Percentiles rank a stretch among this genome's conserved stretches.
Evolutionary conservation across 2,888 invertebrate species (phyloP).

Genomic region (Rhamnusium bicolor): DNA sequence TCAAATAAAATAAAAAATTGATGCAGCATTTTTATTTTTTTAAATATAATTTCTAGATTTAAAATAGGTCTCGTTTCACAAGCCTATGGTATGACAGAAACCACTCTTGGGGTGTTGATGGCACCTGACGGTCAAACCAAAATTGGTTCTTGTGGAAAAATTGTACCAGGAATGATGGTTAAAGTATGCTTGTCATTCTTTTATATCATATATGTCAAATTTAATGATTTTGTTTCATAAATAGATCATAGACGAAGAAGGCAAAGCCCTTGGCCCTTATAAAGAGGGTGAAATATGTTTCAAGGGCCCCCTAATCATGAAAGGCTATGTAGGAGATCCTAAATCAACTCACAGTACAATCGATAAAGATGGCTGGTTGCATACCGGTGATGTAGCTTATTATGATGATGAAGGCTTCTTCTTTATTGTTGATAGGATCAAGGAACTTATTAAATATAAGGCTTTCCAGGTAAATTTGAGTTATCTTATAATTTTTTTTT

Average conservation of each 20-base stretch:
- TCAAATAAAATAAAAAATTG: background rate
- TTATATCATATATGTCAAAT: background rate
- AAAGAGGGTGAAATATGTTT: constrained; percentile 89
- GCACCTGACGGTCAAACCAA: constrained; percentile 69
- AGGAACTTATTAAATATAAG: constrained; percentile 94
- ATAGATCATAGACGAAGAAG: constrained; percentile 77
- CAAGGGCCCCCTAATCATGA: constrained; percentile 80
- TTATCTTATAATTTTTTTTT: background rate
- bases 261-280: constrained; percentile 76
- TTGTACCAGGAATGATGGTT: constrained; percentile 79
- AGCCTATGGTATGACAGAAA: constrained; percentile 88
- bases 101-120: constrained; percentile 76
- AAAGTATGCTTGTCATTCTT: constrained; percentile 68
- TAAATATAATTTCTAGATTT: constrained; percentile 44
- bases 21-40: background rate
- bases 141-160: constrained; percentile 79
- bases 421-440: constrained; percentile 89
- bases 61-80: constrained; percentile 69
- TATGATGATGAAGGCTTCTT: constrained; percentile 86
- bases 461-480: constrained; percentile 80
- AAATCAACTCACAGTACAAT: constrained; percentile 78
- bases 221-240: background rate
- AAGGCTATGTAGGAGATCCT: constrained; percentile 86
- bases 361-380: constrained; percentile 85
- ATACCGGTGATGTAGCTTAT: constrained; percentile 89